Percentiles rank a stretch among this genome's conserved stretches.
These are phyloP conservation scores for Enteromius fasciolatus DNA, from an alignment of 2,797 vertebrate species.

Conservation along the genomic window DNA sequence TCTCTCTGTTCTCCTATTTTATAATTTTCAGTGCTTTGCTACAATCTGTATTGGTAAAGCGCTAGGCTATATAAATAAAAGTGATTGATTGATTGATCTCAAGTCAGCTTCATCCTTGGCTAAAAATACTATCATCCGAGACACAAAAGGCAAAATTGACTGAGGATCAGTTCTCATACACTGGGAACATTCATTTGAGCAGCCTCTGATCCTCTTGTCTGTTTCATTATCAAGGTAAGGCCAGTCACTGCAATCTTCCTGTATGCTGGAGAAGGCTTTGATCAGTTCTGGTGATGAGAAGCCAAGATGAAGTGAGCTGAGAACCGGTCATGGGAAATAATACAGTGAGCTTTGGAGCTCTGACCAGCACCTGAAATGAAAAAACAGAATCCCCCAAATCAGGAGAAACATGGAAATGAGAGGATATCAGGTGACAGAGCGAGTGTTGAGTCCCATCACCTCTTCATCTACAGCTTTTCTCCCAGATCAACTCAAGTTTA, in stretches of 20 bases:
- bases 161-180: neutral
- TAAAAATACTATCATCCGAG: neutral
- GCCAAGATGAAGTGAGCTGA: conserved; percentile 68
- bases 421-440: conserved; percentile 60
- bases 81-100: neutral
- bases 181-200: conserved; percentile 6
- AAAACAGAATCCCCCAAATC: conserved; percentile 69
- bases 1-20: no score
- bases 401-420: conserved; percentile 67
- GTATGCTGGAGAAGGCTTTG: conserved; percentile 16
- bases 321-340: conserved; percentile 66
- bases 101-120: neutral
- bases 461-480: conserved; percentile 67
- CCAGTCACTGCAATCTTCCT: conserved; percentile 62
- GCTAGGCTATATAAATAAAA: no score
- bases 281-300: conserved; percentile 66
- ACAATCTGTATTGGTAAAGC: no score
- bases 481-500: conserved; percentile 56
- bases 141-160: neutral
- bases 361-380: conserved; percentile 37
- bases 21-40: no score
- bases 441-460: conserved; percentile 66
- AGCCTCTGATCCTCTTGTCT: conserved; percentile 60
- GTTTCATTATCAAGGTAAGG: conserved; percentile 63
- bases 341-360: conserved; percentile 23